Conservation (phyloP, 2,888 invertebrate genomes). For the Halictus quadricinctus region DNA sequence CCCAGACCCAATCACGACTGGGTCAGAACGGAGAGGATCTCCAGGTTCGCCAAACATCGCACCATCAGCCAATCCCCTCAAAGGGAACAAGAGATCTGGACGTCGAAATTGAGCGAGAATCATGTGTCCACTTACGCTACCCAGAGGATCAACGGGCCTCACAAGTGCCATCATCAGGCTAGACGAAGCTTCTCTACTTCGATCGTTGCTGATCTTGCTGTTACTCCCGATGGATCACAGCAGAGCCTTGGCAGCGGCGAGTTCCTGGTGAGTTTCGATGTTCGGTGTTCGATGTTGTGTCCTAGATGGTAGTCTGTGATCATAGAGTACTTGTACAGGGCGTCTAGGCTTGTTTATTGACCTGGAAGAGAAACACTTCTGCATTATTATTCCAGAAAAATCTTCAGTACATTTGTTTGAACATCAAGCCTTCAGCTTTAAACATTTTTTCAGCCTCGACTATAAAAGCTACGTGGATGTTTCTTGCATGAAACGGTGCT, state of each 20-base stretch:
- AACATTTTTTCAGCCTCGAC: too few species aligned
- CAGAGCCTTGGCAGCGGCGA: constrained; percentile 78
- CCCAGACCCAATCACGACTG: constrained; percentile 78
- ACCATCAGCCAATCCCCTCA: constrained; percentile 78
- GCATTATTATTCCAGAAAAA: too few species aligned
- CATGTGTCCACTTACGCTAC: constrained; percentile 70
- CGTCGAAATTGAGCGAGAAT: constrained; percentile 70
- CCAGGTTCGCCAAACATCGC: constrained; percentile 76
- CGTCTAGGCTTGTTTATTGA: neutral
- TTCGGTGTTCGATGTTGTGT: constrained; percentile 50
- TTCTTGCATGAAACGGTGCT: neutral
- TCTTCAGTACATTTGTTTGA: too few species aligned
- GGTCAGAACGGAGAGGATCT: constrained; percentile 76
- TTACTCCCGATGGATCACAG: constrained; percentile 76
- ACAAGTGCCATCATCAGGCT: constrained; percentile 76
- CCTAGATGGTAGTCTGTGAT: constrained; percentile 22
- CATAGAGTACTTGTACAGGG: neutral
- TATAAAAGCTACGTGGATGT: too few species aligned
- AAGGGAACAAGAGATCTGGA: constrained; percentile 75
- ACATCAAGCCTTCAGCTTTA: too few species aligned
- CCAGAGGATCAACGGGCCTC: constrained; percentile 68
- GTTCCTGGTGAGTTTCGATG: constrained; percentile 74
- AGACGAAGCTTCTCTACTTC: constrained; percentile 78
- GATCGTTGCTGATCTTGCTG: constrained; percentile 76
- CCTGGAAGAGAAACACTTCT: neutral